Evolutionary conservation across 2,113 vertebrate genomes (phyloP), one percentile per base, ranked within the genome.

Genomic region (Oncorhynchus masou): DNA sequence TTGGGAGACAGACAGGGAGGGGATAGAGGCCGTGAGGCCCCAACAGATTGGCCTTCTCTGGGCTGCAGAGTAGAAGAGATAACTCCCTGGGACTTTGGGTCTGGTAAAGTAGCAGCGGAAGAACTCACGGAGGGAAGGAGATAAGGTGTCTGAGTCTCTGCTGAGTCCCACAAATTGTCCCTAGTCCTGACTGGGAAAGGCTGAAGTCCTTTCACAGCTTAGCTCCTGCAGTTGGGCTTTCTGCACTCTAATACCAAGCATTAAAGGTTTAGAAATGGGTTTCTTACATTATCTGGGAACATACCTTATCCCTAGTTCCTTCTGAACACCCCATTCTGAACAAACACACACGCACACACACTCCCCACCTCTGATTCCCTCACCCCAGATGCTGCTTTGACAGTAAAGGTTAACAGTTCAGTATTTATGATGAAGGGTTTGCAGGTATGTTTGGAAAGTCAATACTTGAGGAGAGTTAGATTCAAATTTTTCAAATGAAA

Each of bases 91-190:
- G 76, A 82, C 74, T 72, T 71, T 62, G 75, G 77, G 75, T 31
- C 71, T 16, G 4, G 64, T 68, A 74, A 74, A 81, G 69, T 12
- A 74, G 74, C 39, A 45, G 39, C 2, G 39, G 39, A 45, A 11
- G 39, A 45, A 45, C 57, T 81, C 62, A 0, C 78, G 71, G 78
- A 62, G 68, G 74, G 79, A 74, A 74, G 73, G 68, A 84, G 85
- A 89, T 88, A 89, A 85, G 78, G 48, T 68, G 76, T 66, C 81
- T 0, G 0, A 54, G 77, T 68, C 75, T 84, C 84, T 80, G 77
- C 79, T 81, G 80, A 87, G 80, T 73, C 74, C 80, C 57, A 67
- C 81, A 81, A 81, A 85, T 79, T 81, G 48, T 74, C 75, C 76
- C 73, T 77, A 59, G 76, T 77, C 73, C 31, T 57, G 3, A 67